Evolutionary conservation across 2,888 invertebrate genomes (phyloP), one percentile per base, ranked within the genome.

Genomic region (Oscheius onirici): DNA sequence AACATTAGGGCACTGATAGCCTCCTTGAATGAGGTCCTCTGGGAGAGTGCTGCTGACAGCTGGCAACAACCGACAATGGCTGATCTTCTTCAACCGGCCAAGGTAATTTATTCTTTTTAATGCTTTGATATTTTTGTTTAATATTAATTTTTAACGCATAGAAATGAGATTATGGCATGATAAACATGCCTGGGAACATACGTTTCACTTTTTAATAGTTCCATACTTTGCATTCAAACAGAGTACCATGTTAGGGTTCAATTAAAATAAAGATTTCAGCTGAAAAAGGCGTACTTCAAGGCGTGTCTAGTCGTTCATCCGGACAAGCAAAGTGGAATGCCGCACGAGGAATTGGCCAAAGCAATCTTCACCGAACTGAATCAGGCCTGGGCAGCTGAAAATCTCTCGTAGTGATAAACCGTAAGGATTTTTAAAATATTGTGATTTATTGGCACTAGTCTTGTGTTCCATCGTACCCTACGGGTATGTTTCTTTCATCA

Each of bases 341-440:
- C 74, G n/a, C 93, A 97, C 88, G 95, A 97, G 89, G 92, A 93
- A 83, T 91, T 97, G 83, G 97, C 99, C 10, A 95, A 94, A 90
- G 90, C 96, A 88, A 94, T 99, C 87, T 99, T 99, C 90, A 95
- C 97, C 92, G 97, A 99, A 90, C 90, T 99, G 80, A 99, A 97
- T 90, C 97, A 97, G 88, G 97, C 97, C 22, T 99, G 57, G 55
- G 54, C 55, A 11, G 66, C 71, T 34, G 34, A n/a, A 49, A 20
- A 10, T 17, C 15, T 17, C 3, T 17, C 17, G 3, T 49, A 17
- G n/a, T n/a, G n/a, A n/a, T n/a, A n/a, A n/a, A 15, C 17, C 49
- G 10, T 3, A 46, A 10, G 17, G 5, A 46, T 46, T 46, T 3
- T 49, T 22, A 10, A n/a, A 3, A 17, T n/a, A 49, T 22, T 49